Evolutionary conservation across 2,888 invertebrate genomes (phyloP).

Genomic region (Volucella bombylans): DNA sequence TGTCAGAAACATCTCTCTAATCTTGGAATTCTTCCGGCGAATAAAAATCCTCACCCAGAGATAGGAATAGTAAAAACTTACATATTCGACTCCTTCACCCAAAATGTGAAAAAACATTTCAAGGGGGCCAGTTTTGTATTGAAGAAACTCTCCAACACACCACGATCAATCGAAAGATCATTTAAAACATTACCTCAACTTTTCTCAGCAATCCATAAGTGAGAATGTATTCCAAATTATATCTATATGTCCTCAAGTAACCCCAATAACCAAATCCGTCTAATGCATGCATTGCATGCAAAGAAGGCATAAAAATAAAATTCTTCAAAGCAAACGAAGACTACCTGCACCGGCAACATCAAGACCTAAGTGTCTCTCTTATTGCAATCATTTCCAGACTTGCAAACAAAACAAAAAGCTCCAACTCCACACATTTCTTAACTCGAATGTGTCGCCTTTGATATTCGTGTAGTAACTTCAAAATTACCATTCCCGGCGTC

Average conservation of each 20-base stretch:
- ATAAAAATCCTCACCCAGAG: too few species aligned
- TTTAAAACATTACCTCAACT: not conserved
- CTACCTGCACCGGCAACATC: not conserved
- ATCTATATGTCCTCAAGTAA: conserved; percentile 53
- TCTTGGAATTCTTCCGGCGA: too few species aligned
- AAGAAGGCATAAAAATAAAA: conserved; percentile 35
- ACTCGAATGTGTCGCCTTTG: conserved; percentile 45
- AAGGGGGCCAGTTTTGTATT: too few species aligned
- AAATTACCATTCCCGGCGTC: conserved; percentile 32
- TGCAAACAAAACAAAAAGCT: conserved; percentile 24
- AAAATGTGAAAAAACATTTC: too few species aligned
- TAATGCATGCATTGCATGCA: conserved; percentile 33
- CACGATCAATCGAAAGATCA: too few species aligned
- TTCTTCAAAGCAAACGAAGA: conserved; percentile 9
- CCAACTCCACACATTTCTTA: conserved; percentile 17
- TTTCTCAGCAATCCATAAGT: not conserved
- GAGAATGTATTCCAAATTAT: not conserved
- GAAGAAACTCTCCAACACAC: too few species aligned
- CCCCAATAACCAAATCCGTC: conserved; percentile 25
- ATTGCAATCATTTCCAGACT: conserved; percentile 26
- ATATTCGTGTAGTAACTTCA: conserved; percentile 60
- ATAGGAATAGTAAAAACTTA: too few species aligned
- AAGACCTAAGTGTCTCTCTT: not conserved
- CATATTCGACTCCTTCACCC: too few species aligned
- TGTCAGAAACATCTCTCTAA: too few species aligned